phyloP scores from a whole-genome alignment of 2,888 invertebrate species.

The Andrena flavipes region DNA sequence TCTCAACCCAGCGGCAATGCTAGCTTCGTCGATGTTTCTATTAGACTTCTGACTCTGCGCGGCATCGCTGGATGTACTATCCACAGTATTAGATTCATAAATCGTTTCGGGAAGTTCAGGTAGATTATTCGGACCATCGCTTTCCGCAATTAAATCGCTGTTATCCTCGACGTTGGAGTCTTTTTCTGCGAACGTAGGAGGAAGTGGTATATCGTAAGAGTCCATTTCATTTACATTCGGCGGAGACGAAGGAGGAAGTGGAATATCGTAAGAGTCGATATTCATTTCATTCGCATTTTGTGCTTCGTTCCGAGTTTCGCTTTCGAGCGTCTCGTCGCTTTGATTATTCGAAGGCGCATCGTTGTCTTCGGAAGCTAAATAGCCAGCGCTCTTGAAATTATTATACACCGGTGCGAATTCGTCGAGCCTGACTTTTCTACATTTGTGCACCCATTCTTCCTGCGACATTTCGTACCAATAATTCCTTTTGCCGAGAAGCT shows the following conservation, averaged over 20 bases:
- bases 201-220: constrained; percentile 38
- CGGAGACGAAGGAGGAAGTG: not conserved
- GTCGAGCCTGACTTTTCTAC: constrained; percentile 89
- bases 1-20: constrained; percentile 76
- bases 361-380: constrained; percentile 38
- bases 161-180: not conserved
- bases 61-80: not conserved
- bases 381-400: constrained; percentile 74
- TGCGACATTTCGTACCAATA: constrained; percentile 89
- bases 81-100: not conserved
- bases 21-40: constrained; percentile 70
- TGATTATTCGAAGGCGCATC: not conserved
- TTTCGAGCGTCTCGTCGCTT: constrained; percentile 11
- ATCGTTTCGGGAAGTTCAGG: not conserved
- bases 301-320: constrained; percentile 1
- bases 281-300: constrained; percentile 12
- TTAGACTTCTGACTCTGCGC: constrained; percentile 18
- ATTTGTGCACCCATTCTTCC: constrained; percentile 91
- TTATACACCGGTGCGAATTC: constrained; percentile 91
- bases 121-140: not conserved
- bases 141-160: constrained; percentile 1
- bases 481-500: constrained; percentile 84
- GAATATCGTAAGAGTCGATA: constrained; percentile 39
- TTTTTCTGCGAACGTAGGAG: constrained; percentile 5
- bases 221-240: constrained; percentile 18